A percentile compares a stretch with the other conserved stretches of the same genome.
Evolutionary conservation across 1,140 invertebrate genomes (phyloP).

Genomic region (Macrotrachela quadricornifera): DNA sequence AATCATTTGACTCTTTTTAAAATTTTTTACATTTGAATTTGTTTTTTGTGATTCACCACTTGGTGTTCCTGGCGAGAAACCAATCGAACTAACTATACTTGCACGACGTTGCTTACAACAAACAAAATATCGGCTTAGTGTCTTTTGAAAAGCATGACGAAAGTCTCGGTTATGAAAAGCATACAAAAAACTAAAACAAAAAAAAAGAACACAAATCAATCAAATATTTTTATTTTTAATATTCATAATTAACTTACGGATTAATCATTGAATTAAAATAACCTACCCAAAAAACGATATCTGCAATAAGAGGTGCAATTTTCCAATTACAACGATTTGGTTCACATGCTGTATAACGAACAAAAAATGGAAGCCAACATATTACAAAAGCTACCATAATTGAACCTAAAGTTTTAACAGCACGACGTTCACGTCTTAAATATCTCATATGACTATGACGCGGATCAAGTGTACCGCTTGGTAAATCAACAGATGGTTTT

Average conservation of each 20-base stretch:
- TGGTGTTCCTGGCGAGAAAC: too few relatives aligned
- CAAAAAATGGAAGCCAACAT: slow-evolving; percentile 30
- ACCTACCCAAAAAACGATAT: slow-evolving; percentile 54
- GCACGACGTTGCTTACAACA: slow-evolving; percentile 2
- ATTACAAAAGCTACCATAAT: slow-evolving; percentile 29
- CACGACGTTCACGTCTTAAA: slow-evolving; percentile 31
- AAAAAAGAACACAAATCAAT: too few relatives aligned
- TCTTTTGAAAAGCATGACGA: slow-evolving; percentile 78
- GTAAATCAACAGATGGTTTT: too few relatives aligned
- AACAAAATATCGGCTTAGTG: slow-evolving; percentile 11
- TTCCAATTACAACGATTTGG: slow-evolving; percentile 15
- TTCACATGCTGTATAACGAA: slow-evolving; percentile 18
- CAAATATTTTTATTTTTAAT: too few relatives aligned
- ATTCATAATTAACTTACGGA: slow-evolving; percentile 41
- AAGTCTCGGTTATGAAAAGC: slow-evolving; percentile 98
- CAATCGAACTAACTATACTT: neutral
- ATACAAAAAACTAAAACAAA: neutral
- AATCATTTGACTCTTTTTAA: too few relatives aligned
- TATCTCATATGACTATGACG: slow-evolving; percentile 52
- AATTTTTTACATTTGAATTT: too few relatives aligned
- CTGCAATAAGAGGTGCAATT: neutral
- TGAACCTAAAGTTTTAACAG: slow-evolving; percentile 30
- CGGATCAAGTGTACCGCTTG: too few relatives aligned
- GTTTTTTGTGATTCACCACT: too few relatives aligned
- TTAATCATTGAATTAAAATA: slow-evolving; percentile 93